Evolutionary conservation across 2,888 invertebrate genomes (phyloP), one percentile per base, ranked within the genome.

Genomic region (Cataglyphis rosenhaueri): DNA sequence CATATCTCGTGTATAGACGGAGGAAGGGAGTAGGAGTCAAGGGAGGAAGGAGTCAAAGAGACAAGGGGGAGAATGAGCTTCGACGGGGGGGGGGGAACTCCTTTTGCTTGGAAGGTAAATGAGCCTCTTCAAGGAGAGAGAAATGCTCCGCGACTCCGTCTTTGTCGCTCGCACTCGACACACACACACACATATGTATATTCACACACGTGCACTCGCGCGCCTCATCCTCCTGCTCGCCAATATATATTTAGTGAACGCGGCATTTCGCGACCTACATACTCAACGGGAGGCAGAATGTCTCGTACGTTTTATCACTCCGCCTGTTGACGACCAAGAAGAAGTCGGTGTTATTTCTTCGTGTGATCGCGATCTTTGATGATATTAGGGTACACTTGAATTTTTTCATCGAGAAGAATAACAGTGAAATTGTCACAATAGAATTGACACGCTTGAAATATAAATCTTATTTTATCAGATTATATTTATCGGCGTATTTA

Each of bases 231-330:
- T 86, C 68, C 62, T 83, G 21, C 61, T 65, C 85, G 71, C 78
- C 76, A 86, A 88, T 90, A 84, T 89, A 93, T 92, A 93, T 93
- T 93, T 93, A 93, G 93, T 92, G 87, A 89, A 89, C 87, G 85
- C 91, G 91, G 92, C 91, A 93, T 93, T 93, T 93, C 92, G 92
- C 93, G 93, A 93, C 93, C 93, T 92, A 93, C 93, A 93, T 93
- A 93, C 92, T 88, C 92, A 90, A 89, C 87, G 90, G 90, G 86
- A 92, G 90, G 88, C 88, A 89, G 91, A 93, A 92, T 92, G 92
- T 91, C 91, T 90, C 68, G n/a, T 88, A 89, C 88, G 91, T 92
- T 90, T 90, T 91, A 87, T 85, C 82, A 83, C 81, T 84, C 38
- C 83, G 87, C 81, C 84, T 85, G 73, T 82, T 25, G 86, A 83